Evolutionary conservation across 1,140 invertebrate genomes (phyloP).

Genomic region (Ladona fulva): DNA sequence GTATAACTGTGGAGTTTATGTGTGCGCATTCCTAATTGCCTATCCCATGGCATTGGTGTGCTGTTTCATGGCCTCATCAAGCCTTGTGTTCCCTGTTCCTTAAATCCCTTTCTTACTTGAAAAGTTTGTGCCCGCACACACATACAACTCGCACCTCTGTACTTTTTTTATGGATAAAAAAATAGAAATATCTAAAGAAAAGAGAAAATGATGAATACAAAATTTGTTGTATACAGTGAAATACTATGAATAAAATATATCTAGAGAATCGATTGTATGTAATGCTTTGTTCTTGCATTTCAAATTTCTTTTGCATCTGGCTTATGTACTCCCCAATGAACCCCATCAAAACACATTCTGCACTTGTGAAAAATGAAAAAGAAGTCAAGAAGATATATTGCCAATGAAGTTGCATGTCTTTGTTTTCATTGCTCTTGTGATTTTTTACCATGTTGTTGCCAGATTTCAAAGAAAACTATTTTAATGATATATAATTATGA

Average conservation of each 20-base stretch:
- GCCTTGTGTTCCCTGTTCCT: not conserved
- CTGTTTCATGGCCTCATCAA: not conserved
- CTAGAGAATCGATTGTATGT: conserved; percentile 46
- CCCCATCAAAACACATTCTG: conserved; percentile 21
- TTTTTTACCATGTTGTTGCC: not conserved
- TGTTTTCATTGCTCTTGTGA: not conserved
- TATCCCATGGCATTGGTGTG: not conserved
- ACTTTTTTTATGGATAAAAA: conserved; percentile 20
- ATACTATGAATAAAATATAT: conserved; percentile 46
- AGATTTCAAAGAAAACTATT: too few relatives aligned
- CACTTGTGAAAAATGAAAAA: conserved; percentile 14
- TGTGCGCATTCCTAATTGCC: not conserved
- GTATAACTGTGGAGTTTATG: not conserved
- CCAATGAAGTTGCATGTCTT: not conserved
- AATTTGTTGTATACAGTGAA: conserved; percentile 46
- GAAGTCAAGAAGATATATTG: not conserved
- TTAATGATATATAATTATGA: too few relatives aligned
- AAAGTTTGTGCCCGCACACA: conserved; percentile 2
- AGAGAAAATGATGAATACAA: conserved; percentile 29
- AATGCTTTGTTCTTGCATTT: conserved; percentile 24
- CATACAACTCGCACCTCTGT: conserved; percentile 18
- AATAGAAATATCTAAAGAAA: conserved; percentile 10
- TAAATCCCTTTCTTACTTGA: not conserved
- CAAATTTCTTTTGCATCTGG: conserved; percentile 7
- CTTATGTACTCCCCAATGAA: not conserved